Base-by-base conservation (phyloP, 1,140 invertebrate genomes). In the Ptiloglossa arizonensis region DNA sequence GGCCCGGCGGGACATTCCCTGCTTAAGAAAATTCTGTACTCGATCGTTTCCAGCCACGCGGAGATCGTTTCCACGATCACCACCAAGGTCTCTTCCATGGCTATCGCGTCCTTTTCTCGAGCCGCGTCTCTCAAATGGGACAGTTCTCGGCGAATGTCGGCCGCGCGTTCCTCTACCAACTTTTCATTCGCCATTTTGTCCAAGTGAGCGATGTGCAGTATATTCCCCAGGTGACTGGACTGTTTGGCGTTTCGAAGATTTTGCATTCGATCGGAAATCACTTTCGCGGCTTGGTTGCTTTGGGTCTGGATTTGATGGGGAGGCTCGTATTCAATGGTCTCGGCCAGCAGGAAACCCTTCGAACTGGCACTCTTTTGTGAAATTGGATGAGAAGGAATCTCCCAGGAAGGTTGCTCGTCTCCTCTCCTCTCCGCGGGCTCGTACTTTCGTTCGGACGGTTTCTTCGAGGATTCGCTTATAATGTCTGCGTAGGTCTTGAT, bases 21-120 rank as follows among this genome's bases (percentile, higher is more conserved):
- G 50, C 94, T 94, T 11, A 94, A 82, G 75, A 96, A 95, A 11
- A 97, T 95, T 86, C 95, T 94, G 80, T 96, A 97, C 89, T 97
- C 96, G 79, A 97, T 96, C 29, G 95, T 96, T 92, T 97, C 96
- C 48, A 97, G 87, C 96, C 96, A 97, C 27, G 94, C 95, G 0
- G 96, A 96, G 8, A 97, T 95, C 0, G 94, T 96, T 89, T 97
- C 95, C 35, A 97, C 95, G 2, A 96, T 95, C 22, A 94, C 95
- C 13, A 96, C 94, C 8, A 97, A 93, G 57, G 94, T 95, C 84
- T 94, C 95, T 89, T 97, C 95, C 54, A 96, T 94, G 3, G 94
- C 85, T 1, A 92, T 88, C 9, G 91, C 90, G 88, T 97, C 94
- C n/a, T 94, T 93, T 38, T 91, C 93, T 60, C 94, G 89, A 4